Evolutionary conservation across 2,888 invertebrate species (phyloP).

Genomic region (Agonopterix heracliana): DNA sequence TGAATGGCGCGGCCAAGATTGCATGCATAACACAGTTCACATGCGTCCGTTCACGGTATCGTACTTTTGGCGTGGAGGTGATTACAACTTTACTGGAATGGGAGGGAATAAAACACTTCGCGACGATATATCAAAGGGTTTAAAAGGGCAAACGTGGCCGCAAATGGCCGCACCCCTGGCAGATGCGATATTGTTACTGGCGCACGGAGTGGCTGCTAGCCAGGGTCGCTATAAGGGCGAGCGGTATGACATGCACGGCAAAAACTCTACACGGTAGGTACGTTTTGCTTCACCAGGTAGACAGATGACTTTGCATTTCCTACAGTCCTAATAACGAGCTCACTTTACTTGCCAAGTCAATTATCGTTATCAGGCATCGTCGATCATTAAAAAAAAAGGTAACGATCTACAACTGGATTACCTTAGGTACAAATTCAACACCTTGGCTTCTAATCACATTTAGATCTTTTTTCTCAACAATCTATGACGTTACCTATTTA

Average conservation of each 20-base stretch:
- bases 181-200: constrained; percentile 24
- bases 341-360: too few relatives aligned
- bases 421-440: too few relatives aligned
- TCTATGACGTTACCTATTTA: too few relatives aligned
- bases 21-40: not conserved
- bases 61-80: constrained; percentile 18
- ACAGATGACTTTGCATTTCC: too few relatives aligned
- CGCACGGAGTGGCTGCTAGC: constrained; percentile 5
- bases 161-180: constrained; percentile 17
- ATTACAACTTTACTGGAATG: constrained; percentile 1
- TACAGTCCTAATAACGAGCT: too few relatives aligned
- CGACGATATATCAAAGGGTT: not conserved
- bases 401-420: too few relatives aligned
- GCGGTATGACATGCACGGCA: constrained; percentile 11
- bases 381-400: too few relatives aligned
- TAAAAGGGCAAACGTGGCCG: constrained; percentile 17
- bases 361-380: too few relatives aligned
- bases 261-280: constrained; percentile 8
- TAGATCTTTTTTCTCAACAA: too few relatives aligned
- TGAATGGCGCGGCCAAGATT: constrained; percentile 26
- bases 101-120: not conserved
- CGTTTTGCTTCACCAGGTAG: not conserved
- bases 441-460: too few relatives aligned
- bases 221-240: constrained; percentile 7
- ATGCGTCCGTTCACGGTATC: constrained; percentile 24